These are phyloP conservation scores for Epinotia nisella DNA, from an alignment of 2,888 invertebrate species.

Conservation along the genomic window DNA sequence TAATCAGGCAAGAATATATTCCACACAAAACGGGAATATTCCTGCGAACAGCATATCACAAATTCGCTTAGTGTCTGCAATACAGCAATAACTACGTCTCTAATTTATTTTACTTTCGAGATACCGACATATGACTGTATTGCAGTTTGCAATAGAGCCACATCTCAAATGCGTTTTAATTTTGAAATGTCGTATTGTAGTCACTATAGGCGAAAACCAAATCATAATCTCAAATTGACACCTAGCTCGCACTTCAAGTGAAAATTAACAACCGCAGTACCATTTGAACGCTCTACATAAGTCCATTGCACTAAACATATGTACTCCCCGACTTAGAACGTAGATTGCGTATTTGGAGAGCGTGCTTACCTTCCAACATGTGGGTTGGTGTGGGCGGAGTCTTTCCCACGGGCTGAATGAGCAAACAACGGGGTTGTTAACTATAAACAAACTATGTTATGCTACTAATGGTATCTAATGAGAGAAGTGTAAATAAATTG, in stretches of 20 bases:
- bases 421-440: slow-evolving; percentile 19
- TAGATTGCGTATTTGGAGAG: slow-evolving; percentile 34
- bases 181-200: too few relatives aligned
- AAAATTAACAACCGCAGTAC: slow-evolving; percentile 4
- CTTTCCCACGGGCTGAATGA: slow-evolving; percentile 24
- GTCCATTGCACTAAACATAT: slow-evolving; percentile 21
- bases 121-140: too few relatives aligned
- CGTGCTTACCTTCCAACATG: slow-evolving; percentile 30
- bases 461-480: slow-evolving; percentile 39
- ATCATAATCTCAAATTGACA: too few relatives aligned
- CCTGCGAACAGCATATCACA: too few relatives aligned
- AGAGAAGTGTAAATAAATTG: slow-evolving; percentile 27
- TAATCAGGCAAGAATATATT: too few relatives aligned
- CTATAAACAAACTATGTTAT: slow-evolving; percentile 35
- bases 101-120: too few relatives aligned
- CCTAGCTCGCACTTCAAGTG: not conserved
- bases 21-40: too few relatives aligned
- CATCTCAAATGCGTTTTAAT: too few relatives aligned
- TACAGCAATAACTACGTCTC: too few relatives aligned
- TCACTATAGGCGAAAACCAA: too few relatives aligned
- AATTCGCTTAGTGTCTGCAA: too few relatives aligned
- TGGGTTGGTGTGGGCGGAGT: slow-evolving; percentile 22
- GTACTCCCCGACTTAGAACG: slow-evolving; percentile 6
- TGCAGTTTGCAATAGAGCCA: too few relatives aligned
- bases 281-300: not conserved